These are phyloP conservation scores for Piprites chloris DNA, from an alignment of 2,113 vertebrate genomes.

Conservation along the genomic window DNA sequence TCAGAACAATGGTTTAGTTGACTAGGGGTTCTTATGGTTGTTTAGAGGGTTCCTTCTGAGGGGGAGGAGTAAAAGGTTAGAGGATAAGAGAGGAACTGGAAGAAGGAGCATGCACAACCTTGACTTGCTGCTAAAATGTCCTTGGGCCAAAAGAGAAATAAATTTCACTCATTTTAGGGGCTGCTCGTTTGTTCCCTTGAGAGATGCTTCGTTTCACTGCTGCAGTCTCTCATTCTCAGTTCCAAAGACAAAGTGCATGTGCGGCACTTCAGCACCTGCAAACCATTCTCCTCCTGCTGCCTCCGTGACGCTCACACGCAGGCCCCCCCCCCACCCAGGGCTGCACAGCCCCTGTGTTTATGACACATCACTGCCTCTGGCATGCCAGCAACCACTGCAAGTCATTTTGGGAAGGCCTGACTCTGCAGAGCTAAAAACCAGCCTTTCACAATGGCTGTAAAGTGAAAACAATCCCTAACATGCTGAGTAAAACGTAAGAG, in stretches of 20 bases:
- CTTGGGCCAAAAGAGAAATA: not conserved
- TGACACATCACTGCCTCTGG: not conserved
- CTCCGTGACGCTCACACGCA: accelerated
- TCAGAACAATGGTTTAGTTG: not conserved
- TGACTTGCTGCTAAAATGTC: not conserved
- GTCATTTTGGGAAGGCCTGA: slow-evolving; percentile 23
- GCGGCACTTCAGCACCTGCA: not conserved
- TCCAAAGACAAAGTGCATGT: not conserved
- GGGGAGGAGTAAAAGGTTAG: accelerated
- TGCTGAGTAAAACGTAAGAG: slow-evolving; percentile 12
- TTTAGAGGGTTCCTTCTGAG: not conserved
- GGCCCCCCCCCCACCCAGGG: not conserved
- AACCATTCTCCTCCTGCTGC: not conserved
- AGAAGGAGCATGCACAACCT: not conserved
- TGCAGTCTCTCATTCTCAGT: not conserved
- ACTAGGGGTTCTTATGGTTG: not conserved
- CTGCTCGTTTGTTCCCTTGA: not conserved
- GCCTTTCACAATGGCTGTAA: not conserved
- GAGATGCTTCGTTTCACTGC: not conserved
- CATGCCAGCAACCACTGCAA: not conserved
- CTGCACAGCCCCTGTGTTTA: not conserved
- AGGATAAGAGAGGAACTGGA: not conserved
- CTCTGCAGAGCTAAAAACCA: not conserved
- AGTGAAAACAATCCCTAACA: slow-evolving; percentile 6
- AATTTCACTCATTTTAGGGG: not conserved